Evolutionary conservation across 2,113 vertebrate species (phyloP).

Genomic region (Mobula birostris): DNA sequence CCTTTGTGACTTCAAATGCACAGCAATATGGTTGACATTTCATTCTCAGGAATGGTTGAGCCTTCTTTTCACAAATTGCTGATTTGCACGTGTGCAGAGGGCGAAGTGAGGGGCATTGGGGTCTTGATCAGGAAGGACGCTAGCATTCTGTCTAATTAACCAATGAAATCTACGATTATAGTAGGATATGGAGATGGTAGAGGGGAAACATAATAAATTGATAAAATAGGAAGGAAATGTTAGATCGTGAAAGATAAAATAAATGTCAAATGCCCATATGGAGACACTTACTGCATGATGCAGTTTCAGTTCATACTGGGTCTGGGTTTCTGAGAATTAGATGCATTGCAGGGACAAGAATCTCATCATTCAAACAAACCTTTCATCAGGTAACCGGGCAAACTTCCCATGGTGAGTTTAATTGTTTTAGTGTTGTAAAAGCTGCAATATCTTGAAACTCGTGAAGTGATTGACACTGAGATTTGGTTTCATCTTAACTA

Average conservation of each 20-base stretch:
- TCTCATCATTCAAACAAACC: background rate
- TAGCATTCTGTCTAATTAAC: background rate
- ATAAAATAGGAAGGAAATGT: background rate
- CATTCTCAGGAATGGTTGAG: too few relatives aligned
- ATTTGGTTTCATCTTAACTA: background rate
- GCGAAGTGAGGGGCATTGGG: background rate
- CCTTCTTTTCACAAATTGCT: background rate
- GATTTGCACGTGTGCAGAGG: background rate
- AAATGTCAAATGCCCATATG: background rate
- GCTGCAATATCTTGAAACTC: background rate
- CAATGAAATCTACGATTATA: background rate
- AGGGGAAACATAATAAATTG: background rate
- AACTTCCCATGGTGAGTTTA: background rate
- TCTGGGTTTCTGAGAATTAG: background rate
- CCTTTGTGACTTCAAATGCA: too few relatives aligned
- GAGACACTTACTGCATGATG: background rate
- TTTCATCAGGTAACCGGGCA: background rate
- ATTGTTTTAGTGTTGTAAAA: background rate
- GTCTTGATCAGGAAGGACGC: background rate
- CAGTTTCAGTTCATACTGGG: background rate
- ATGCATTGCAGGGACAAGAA: too few relatives aligned
- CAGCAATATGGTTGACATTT: too few relatives aligned
- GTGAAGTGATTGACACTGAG: too few relatives aligned
- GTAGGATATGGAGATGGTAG: background rate
- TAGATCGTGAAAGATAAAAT: background rate